phyloP scores from a whole-genome alignment of 2,888 invertebrate genomes.

The Coenonympha arcania region DNA sequence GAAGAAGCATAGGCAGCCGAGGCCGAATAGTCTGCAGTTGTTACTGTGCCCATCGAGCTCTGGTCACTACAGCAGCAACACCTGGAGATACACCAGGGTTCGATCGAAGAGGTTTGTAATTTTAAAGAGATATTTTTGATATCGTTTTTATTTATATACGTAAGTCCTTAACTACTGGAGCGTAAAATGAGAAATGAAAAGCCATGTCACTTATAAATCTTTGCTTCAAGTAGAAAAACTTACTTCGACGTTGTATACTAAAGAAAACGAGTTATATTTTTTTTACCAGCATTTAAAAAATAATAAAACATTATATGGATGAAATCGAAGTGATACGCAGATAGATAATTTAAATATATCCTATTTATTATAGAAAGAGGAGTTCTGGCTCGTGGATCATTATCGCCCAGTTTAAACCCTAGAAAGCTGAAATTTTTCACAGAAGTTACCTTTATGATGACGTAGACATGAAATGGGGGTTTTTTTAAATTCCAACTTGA shows the following conservation, averaged over 20 bases:
- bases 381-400: no score
- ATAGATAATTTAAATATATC: no score
- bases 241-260: background rate
- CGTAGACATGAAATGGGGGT: no score
- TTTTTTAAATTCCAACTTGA: no score
- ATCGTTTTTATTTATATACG: background rate
- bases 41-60: constrained; percentile 63
- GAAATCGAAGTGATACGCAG: no score
- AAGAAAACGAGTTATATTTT: background rate
- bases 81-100: constrained; percentile 66
- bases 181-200: background rate
- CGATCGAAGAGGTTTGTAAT: constrained; percentile 59
- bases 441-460: no score
- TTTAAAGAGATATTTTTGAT: background rate
- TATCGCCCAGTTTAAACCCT: no score
- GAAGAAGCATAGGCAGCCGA: constrained; percentile 59
- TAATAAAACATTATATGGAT: background rate
- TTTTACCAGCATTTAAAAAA: background rate
- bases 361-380: no score
- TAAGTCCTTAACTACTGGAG: background rate
- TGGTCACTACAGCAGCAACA: constrained; percentile 66
- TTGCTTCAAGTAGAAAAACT: background rate
- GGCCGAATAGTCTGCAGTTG: constrained; percentile 66
- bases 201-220: background rate
- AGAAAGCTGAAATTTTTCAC: no score